A percentile compares a stretch with the other conserved stretches of the same genome.
Evolutionary conservation across 2,888 invertebrate genomes (phyloP).

Genomic region (Andricus quercusramuli): DNA sequence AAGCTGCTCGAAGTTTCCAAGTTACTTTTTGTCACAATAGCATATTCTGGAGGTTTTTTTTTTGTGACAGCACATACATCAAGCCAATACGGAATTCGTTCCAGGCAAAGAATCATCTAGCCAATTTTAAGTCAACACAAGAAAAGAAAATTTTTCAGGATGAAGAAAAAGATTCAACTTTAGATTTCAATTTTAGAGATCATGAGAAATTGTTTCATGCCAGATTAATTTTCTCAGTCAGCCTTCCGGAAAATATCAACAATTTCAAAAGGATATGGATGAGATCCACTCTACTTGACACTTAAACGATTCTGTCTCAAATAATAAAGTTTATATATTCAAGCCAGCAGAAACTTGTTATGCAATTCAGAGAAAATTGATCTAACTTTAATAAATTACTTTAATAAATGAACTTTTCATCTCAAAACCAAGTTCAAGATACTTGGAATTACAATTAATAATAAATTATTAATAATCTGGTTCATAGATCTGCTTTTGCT

Average conservation of each 20-base stretch:
- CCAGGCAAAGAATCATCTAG: slow-evolving; percentile 15
- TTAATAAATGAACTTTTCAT: slow-evolving; percentile 12
- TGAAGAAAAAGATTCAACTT: neutral
- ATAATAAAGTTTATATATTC: slow-evolving; percentile 5
- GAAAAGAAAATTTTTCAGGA: neutral
- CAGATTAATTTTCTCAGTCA: neutral
- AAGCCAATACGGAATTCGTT: slow-evolving; percentile 21
- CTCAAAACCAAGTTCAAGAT: neutral
- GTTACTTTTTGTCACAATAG: slow-evolving; percentile 34
- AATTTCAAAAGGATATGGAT: slow-evolving; percentile 1
- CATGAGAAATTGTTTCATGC: neutral
- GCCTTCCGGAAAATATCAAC: neutral
- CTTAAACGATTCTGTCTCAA: neutral
- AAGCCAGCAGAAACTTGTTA: neutral
- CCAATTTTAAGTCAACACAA: slow-evolving; percentile 19
- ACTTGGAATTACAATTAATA: no score
- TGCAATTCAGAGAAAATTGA: neutral
- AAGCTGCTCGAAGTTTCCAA: slow-evolving; percentile 21
- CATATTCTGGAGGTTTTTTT: slow-evolving; percentile 27
- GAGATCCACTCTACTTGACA: slow-evolving; percentile 3
- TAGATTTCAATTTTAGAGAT: neutral
- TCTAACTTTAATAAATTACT: slow-evolving; percentile 13
- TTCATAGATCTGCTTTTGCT: no score
- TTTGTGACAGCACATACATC: slow-evolving; percentile 23
- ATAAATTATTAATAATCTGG: no score